phyloP scores from a whole-genome alignment of 2,888 invertebrate genomes.

The Yponomeuta plumbellus region DNA sequence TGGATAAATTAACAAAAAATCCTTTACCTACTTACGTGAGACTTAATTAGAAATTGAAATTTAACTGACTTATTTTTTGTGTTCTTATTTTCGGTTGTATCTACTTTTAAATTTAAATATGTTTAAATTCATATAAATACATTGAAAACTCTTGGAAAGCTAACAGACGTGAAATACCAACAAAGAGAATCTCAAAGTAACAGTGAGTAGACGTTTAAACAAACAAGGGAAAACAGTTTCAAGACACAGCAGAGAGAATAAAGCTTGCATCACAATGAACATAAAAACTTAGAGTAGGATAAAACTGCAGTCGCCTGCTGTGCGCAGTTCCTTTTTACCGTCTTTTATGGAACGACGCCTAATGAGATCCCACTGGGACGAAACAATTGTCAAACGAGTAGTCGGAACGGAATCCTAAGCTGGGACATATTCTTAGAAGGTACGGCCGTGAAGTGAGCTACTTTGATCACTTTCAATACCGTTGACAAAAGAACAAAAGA shows the following conservation, averaged over 20 bases:
- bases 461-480: conserved; percentile 26
- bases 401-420: background rate
- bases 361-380: conserved; percentile 43
- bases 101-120: too few species aligned
- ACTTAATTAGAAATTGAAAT: background rate
- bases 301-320: conserved; percentile 29
- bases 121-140: too few species aligned
- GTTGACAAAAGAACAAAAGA: conserved; percentile 9
- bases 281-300: conserved; percentile 39
- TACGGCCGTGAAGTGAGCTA: conserved; percentile 23
- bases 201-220: background rate
- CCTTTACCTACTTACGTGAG: background rate
- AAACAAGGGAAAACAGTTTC: background rate
- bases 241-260: background rate
- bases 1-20: conserved; percentile 15
- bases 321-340: conserved; percentile 31
- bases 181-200: background rate
- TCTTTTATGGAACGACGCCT: conserved; percentile 36
- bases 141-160: background rate
- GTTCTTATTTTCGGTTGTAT: too few species aligned
- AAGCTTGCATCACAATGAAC: conserved; percentile 11
- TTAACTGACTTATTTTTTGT: too few species aligned
- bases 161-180: background rate
- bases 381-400: conserved; percentile 38
- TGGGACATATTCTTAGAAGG: conserved; percentile 11